Evolutionary conservation across 2,113 vertebrate genomes (phyloP).

Genomic region (Ailuropoda melanoleuca): DNA sequence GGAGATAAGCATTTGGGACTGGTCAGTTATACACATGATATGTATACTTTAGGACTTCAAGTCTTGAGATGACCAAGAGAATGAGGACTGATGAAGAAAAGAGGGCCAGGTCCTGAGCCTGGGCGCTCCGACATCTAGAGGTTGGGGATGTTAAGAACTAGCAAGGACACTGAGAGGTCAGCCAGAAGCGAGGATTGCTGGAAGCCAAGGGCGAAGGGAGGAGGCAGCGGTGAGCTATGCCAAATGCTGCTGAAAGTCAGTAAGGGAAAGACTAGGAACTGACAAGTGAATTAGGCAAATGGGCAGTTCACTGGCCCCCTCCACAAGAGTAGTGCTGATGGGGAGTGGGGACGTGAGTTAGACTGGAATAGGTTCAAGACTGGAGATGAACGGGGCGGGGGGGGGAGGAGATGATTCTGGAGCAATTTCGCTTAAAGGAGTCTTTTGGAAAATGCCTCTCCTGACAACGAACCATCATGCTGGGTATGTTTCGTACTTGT

Average conservation of each 20-base stretch:
- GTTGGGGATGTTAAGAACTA: neutral
- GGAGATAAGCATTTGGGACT: neutral
- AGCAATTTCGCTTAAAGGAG: neutral
- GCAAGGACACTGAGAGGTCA: neutral
- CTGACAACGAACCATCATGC: neutral
- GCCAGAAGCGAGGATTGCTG: too few relatives aligned
- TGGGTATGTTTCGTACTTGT: neutral
- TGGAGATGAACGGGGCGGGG: neutral
- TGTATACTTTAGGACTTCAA: neutral
- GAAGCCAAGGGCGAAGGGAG: neutral
- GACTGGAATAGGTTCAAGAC: neutral
- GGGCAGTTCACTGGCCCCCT: fast-evolving
- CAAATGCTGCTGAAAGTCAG: neutral
- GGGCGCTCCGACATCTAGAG: too few relatives aligned
- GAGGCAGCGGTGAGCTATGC: fast-evolving
- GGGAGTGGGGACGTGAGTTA: neutral
- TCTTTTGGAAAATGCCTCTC: neutral
- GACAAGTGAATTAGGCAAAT: neutral
- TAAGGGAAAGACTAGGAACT: neutral
- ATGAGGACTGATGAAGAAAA: neutral
- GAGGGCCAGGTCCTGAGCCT: neutral
- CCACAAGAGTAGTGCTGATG: fast-evolving
- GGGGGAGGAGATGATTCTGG: neutral
- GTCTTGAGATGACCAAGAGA: neutral
- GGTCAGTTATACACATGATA: neutral